Conservation (phyloP, 2,888 invertebrate genomes). For the Oscheius onirici region DNA sequence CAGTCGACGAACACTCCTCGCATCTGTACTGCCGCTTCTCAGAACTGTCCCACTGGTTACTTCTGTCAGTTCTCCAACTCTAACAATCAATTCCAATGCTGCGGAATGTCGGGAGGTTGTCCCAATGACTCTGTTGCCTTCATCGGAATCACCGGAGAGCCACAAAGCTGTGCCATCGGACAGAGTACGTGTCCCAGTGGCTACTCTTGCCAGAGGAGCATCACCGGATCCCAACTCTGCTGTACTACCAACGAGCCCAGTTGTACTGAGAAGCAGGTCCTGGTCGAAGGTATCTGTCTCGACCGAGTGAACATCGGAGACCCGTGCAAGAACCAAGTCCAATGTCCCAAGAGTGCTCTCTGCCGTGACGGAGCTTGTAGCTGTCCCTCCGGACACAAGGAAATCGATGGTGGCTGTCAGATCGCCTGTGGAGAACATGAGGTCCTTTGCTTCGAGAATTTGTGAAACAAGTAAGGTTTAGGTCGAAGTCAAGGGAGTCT, state of each 20-base stretch:
- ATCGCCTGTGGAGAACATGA: slow-evolving; percentile 59
- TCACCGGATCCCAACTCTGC: slow-evolving; percentile 67
- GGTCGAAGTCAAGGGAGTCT: slow-evolving; percentile 59
- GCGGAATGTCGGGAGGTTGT: slow-evolving; percentile 69
- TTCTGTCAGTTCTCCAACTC: slow-evolving; percentile 68
- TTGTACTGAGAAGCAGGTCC: slow-evolving; percentile 66
- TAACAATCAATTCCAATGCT: slow-evolving; percentile 69
- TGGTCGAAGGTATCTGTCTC: slow-evolving; percentile 66
- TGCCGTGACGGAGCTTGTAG: slow-evolving; percentile 66
- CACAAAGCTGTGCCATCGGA: slow-evolving; percentile 68
- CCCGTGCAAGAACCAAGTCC: slow-evolving; percentile 62
- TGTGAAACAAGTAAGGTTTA: neutral
- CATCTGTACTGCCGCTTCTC: slow-evolving; percentile 66
- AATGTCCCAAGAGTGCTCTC: slow-evolving; percentile 60
- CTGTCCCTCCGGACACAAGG: slow-evolving; percentile 61
- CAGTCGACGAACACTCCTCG: slow-evolving; percentile 56
- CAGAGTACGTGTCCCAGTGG: slow-evolving; percentile 68
- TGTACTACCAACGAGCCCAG: slow-evolving; percentile 63
- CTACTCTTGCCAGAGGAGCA: slow-evolving; percentile 67
- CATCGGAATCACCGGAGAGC: slow-evolving; percentile 70
- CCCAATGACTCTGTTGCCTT: slow-evolving; percentile 69
- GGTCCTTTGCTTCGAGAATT: neutral
- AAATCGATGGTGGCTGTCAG: slow-evolving; percentile 57
- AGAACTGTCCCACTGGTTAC: slow-evolving; percentile 66
- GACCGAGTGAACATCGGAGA: slow-evolving; percentile 61